phyloP scores from a whole-genome alignment of 2,797 vertebrate species.

The Mus spretus region DNA sequence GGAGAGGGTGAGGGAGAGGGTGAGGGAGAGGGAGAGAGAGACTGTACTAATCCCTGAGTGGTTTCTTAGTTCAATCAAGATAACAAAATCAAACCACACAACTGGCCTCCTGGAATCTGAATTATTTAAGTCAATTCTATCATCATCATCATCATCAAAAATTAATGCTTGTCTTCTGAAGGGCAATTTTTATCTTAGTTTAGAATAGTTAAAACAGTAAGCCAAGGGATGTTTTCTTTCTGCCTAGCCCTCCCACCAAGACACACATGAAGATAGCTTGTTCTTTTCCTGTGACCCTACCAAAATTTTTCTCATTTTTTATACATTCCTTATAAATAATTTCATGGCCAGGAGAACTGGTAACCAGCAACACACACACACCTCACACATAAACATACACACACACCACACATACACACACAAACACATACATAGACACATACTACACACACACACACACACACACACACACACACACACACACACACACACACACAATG shows the following conservation, averaged over 20 bases:
- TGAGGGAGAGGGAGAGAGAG: background rate
- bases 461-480: background rate
- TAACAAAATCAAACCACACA: background rate
- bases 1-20: background rate
- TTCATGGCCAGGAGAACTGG: background rate
- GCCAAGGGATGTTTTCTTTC: background rate
- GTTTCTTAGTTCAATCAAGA: conserved; percentile 1
- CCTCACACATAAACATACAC: background rate
- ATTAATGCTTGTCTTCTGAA: background rate
- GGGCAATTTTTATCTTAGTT: background rate
- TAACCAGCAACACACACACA: background rate
- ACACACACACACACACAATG: background rate
- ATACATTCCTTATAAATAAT: conserved; percentile 18
- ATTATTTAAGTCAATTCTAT: conserved; percentile 10
- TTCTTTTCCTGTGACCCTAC: background rate
- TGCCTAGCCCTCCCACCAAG: background rate
- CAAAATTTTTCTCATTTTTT: background rate
- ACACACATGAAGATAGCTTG: background rate
- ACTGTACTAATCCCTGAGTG: background rate
- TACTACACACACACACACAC: background rate
- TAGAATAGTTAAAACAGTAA: background rate
- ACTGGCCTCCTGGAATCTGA: background rate
- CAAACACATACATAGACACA: background rate
- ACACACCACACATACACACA: background rate
- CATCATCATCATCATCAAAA: background rate